Evolutionary conservation across 2,797 vertebrate genomes (phyloP).

Genomic region (Rhinichthys osculus): DNA sequence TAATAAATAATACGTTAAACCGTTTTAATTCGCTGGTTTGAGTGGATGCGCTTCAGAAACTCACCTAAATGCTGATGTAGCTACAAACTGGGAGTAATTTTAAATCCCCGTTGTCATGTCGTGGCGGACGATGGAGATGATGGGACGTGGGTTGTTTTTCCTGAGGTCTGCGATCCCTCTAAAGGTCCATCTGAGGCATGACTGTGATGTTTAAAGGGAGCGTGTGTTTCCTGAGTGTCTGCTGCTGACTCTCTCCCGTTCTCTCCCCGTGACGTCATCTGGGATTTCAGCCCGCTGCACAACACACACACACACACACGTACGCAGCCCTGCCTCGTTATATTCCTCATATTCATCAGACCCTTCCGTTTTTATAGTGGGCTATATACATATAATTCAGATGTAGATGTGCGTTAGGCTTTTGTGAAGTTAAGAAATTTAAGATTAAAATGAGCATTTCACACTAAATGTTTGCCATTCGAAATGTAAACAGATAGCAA

Average conservation of each 20-base stretch:
- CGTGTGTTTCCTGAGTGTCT: conserved; percentile 36
- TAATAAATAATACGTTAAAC: neutral
- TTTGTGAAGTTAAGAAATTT: neutral
- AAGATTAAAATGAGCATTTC: neutral
- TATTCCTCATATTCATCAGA: neutral
- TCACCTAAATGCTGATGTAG: conserved; percentile 56
- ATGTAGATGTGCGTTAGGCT: neutral
- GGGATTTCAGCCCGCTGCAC: conserved; percentile 57
- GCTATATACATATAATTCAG: neutral
- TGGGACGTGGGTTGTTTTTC: conserved; percentile 4
- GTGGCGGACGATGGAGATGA: conserved; percentile 34
- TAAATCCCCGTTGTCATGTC: conserved; percentile 62
- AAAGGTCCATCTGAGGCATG: conserved; percentile 56
- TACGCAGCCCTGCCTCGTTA: neutral
- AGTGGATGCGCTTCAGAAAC: conserved; percentile 13
- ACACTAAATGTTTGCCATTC: neutral
- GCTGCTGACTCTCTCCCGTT: conserved; percentile 39
- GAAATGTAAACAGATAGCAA: neutral
- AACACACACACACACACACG: neutral
- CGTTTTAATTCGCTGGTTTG: neutral
- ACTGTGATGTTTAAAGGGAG: conserved; percentile 64
- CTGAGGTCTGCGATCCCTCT: conserved; percentile 52
- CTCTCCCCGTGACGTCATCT: conserved; percentile 61
- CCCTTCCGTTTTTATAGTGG: neutral
- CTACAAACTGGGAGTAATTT: conserved; percentile 43